Evolutionary conservation across 2,113 vertebrate genomes (phyloP), one percentile per base, ranked within the genome.

Genomic region (Otus sunia): DNA sequence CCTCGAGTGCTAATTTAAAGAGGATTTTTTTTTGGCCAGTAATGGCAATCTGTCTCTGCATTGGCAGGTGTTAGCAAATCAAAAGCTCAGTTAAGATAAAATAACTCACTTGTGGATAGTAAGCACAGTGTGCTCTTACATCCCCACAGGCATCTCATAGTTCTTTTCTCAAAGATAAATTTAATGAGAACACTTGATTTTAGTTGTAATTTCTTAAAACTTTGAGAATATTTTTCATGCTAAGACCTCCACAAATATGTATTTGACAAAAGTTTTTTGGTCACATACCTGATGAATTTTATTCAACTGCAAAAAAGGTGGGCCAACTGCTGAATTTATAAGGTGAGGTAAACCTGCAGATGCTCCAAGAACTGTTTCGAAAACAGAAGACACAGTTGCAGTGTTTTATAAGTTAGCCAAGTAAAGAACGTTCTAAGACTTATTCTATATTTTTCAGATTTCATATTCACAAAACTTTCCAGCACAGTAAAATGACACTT

Each of bases 201-300:
- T 6, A 79, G 49, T 4, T 84, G 18, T 5, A 62, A 69, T 34
- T 76, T 82, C 88, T 86, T 62, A 45, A 76, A 79, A 66, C 7
- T 68, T 12, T 5, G 45, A 43, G 30, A 52, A 5, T 7, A 43
- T 47, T 58, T 69, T 53, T 68, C 83, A 86, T 3, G 55, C 36
- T 50, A 22, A 80, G 15, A 69, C 37, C 47, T 78, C 78, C 29
- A 68, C 23, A 82, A 69, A 89, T 6, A 82, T 1, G 37, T 55
- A 12, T 25, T 85, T 43, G 39, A 36, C 13, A 15, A 8, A 29
- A 73, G 8, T 4, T 32, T 77, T 76, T 66, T 29, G 34, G 34
- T 36, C 76, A 96, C 92, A 10, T 97, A 99, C 99, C 99, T 99
- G 99, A 94, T 99, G 99, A 56, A 98, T 98, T 98, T 99, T 99